A percentile compares a stretch with the other conserved stretches of the same genome.
Conservation (phyloP, 1,140 invertebrate species). For the Propsilocerus akamusi region DNA sequence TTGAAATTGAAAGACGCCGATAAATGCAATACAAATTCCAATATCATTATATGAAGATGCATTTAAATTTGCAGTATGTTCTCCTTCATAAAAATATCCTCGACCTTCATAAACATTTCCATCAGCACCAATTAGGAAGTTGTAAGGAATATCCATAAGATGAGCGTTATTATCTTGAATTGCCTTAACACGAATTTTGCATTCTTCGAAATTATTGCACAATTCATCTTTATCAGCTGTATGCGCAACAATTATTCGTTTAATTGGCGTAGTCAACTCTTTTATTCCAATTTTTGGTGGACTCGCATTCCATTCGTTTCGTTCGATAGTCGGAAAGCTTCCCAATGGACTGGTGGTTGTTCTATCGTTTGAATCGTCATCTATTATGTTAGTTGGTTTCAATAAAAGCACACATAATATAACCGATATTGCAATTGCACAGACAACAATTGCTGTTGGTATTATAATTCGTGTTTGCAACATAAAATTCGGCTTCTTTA, state of each 20-base stretch:
- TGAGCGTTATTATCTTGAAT: slow-evolving; percentile 15
- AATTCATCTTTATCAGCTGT: slow-evolving; percentile 20
- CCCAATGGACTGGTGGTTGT: too few relatives aligned
- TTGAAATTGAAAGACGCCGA: too few relatives aligned
- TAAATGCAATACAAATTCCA: slow-evolving; percentile 34
- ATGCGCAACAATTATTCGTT: slow-evolving; percentile 31
- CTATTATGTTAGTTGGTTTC: too few relatives aligned
- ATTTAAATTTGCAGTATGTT: slow-evolving; percentile 31
- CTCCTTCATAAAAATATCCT: slow-evolving; percentile 33
- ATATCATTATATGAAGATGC: slow-evolving; percentile 41
- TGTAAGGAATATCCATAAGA: slow-evolving; percentile 37
- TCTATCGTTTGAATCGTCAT: too few relatives aligned
- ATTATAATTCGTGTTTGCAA: too few relatives aligned
- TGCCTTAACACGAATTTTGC: slow-evolving; percentile 32
- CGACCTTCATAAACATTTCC: slow-evolving; percentile 43
- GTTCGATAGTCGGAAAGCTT: too few relatives aligned
- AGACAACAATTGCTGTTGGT: too few relatives aligned
- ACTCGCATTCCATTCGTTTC: slow-evolving; percentile 42
- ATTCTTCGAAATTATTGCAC: not conserved
- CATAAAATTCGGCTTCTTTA: too few relatives aligned
- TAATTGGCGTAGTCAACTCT: slow-evolving; percentile 24
- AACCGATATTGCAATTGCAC: too few relatives aligned
- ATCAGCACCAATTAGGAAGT: slow-evolving; percentile 43
- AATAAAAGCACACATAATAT: too few relatives aligned
- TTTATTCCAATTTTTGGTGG: slow-evolving; percentile 23